Conservation (phyloP, 2,113 vertebrate genomes). For the Prolemur simus region DNA sequence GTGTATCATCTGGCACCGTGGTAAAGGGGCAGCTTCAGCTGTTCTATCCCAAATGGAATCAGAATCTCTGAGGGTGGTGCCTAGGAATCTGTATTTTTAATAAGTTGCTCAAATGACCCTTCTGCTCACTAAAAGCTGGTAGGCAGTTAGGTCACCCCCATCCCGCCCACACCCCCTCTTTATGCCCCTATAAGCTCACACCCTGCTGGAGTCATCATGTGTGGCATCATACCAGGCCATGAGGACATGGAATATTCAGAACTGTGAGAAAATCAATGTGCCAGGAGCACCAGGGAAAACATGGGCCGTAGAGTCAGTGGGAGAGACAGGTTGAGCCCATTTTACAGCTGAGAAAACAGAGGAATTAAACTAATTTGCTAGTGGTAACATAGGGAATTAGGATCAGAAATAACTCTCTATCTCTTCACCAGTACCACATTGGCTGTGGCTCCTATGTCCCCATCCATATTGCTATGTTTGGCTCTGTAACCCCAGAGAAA, state of each 20-base stretch:
- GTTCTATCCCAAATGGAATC: not conserved
- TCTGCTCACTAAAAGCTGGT: not conserved
- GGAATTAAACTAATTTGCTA: not conserved
- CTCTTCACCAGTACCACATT: not conserved
- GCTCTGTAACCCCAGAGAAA: not conserved
- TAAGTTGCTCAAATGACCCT: too few relatives aligned
- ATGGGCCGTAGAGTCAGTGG: fast-evolving
- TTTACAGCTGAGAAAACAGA: slow-evolving; percentile 12
- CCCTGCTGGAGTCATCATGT: not conserved
- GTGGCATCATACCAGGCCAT: not conserved
- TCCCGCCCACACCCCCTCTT: not conserved
- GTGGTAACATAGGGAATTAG: not conserved
- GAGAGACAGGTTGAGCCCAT: not conserved
- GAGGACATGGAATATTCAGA: not conserved
- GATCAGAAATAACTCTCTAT: not conserved
- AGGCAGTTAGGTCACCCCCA: not conserved
- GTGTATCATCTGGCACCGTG: too few relatives aligned
- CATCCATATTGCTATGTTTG: not conserved
- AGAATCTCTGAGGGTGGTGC: not conserved
- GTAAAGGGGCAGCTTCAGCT: not conserved
- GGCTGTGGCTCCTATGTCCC: not conserved
- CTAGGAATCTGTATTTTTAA: not conserved
- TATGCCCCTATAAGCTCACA: not conserved
- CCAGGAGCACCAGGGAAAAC: not conserved
- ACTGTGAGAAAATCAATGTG: not conserved